Evolutionary conservation across 2,888 invertebrate genomes (phyloP), one percentile per base, ranked within the genome.

Genomic region (Tortrix viridana): DNA sequence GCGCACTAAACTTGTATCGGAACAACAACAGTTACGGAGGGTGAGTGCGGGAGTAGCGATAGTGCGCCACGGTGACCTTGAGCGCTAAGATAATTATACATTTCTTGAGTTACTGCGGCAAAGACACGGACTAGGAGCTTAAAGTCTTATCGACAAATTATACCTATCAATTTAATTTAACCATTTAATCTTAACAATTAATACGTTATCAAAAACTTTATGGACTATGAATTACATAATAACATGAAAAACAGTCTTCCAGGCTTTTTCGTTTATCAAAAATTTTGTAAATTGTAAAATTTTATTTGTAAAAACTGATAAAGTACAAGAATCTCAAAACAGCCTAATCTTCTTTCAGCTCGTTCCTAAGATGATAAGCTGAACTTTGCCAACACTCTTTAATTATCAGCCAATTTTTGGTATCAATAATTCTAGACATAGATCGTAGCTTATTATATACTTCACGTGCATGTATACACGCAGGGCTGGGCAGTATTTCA

Each of bases 231-330:
- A 84, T 82, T 84, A 88, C 81, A 77, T 74, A 81, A 84, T 86
- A 85, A 84, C 77, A 77, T 85, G 86, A 89, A 89, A 89, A 90
- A 90, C 91, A 91, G 91, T 91, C 91, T 92, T 91, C 81, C 88
- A 82, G 88, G 87, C 77, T 79, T 85, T 77, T 84, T 85, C 82
- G 83, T 82, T 85, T 86, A 88, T 89, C 81, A 89, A 90, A 89
- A 88, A 80, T 82, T 53, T 88, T 91, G 90, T 90, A 90, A 89
- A 90, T 85, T 91, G 91, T 91, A 89, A 88, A 88, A 83, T 86
- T 87, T 75, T 77, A 71, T 69, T 81, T 77, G 79, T 83, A 85
- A 79, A 88, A 89, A 84, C 80, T 79, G 84, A 85, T 82, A 84
- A 78, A 84, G 81, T 86, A 85, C 80, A 89, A 82, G 85, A 84